Conservation (phyloP, 1,140 invertebrate genomes). For the Dryas iulia region DNA sequence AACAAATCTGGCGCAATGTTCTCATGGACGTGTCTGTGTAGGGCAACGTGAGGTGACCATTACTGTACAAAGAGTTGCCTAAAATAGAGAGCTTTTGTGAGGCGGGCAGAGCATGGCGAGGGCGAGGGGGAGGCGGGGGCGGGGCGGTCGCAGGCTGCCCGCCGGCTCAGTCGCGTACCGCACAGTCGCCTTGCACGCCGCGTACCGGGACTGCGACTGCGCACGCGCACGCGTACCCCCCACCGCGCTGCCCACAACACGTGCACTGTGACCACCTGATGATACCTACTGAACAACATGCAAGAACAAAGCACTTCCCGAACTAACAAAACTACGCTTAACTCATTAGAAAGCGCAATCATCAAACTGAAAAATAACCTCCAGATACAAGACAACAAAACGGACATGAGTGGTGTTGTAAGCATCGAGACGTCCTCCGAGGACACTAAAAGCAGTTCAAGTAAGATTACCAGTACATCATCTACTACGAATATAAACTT, state of each 20-base stretch:
- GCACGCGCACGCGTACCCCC: conserved; percentile 68
- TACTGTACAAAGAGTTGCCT: conserved; percentile 79
- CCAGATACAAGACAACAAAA: conserved; percentile 75
- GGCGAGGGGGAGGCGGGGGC: conserved; percentile 63
- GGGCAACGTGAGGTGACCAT: conserved; percentile 78
- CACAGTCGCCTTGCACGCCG: conserved; percentile 69
- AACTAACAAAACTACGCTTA: conserved; percentile 67
- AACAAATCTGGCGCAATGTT: conserved; percentile 74
- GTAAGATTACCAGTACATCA: conserved; percentile 72
- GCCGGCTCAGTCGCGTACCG: conserved; percentile 73
- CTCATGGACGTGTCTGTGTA: conserved; percentile 77
- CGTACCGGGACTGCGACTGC: conserved; percentile 48
- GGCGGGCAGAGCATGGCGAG: conserved; percentile 63
- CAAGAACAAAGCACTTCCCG: conserved; percentile 75
- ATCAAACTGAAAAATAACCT: conserved; percentile 79
- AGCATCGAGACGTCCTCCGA: conserved; percentile 58
- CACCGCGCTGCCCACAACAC: conserved; percentile 53
- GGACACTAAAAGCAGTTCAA: conserved; percentile 63
- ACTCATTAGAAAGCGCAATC: conserved; percentile 76
- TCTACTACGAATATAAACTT: conserved; percentile 70
- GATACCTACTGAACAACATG: conserved; percentile 55
- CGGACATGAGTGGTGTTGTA: conserved; percentile 69
- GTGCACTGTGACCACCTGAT: conserved; percentile 43
- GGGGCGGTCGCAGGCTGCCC: conserved; percentile 67
- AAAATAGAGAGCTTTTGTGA: conserved; percentile 79